These are phyloP conservation scores for Miniopterus natalensis DNA, from an alignment of 2,113 vertebrate species.

Conservation along the genomic window DNA sequence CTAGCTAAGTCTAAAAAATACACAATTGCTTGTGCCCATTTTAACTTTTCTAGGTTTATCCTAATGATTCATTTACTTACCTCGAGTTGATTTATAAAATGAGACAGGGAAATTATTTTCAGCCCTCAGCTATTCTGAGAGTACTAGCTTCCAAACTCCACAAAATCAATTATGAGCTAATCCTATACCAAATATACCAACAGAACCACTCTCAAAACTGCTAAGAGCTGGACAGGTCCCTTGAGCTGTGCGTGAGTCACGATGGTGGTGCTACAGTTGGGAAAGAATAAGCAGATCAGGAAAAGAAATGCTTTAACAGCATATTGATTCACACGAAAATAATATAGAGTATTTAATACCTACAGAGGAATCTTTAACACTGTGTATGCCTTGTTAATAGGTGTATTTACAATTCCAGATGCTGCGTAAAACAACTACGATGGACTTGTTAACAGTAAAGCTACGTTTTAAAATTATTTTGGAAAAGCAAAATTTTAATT, in stretches of 20 bases:
- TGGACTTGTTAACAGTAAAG: neutral
- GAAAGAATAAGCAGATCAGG: neutral
- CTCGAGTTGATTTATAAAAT: constrained; percentile 29
- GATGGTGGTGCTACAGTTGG: neutral
- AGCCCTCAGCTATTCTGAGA: neutral
- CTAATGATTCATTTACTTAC: constrained; percentile 1
- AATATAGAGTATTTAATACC: neutral
- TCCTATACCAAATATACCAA: neutral
- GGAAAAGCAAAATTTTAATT: constrained; percentile 23
- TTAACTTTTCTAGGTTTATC: neutral
- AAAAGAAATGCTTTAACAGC: neutral
- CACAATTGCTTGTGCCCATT: neutral
- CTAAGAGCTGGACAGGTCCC: neutral
- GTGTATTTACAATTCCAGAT: constrained; percentile 50
- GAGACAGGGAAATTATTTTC: neutral
- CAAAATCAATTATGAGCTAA: neutral
- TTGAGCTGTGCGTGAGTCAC: neutral
- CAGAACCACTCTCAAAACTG: neutral
- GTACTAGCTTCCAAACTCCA: neutral
- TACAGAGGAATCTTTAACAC: neutral
- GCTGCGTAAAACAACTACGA: neutral
- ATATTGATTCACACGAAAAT: neutral
- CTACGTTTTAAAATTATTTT: constrained; percentile 44
- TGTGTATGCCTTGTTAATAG: constrained; percentile 3
- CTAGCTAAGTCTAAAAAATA: neutral